Base-by-base conservation (phyloP, 2,888 invertebrate genomes). In the Euphydryas editha region DNA sequence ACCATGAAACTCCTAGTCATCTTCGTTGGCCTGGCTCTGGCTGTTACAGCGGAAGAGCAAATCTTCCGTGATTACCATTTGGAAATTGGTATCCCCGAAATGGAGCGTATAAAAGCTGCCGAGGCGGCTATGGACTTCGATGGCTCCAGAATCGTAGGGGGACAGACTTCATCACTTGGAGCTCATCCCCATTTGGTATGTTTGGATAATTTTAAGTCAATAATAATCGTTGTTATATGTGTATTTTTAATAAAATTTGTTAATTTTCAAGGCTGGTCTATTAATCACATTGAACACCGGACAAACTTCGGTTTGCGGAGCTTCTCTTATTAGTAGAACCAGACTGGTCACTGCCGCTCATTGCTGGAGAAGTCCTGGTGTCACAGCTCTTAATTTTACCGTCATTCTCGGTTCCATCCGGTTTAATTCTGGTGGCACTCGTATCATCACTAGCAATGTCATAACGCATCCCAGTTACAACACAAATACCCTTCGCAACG, bases 61-160 rank as follows among this genome's bases (percentile, higher is more conserved):
- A 72, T 78, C 36, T 55, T 37, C 7, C 36, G 67, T 20, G 46
- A 75, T 65, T 85, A 85, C 75, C 84, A 85, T 62, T 73, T 75
- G 21, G 71, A 72, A 7, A 68, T 78, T n/a, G 84, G 85, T 8
- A 78, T 85, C 30, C 72, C 75, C 0, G 73, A 76, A 54, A 82
- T 82, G 1, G 73, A 75, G 1, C 75, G 77, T 37, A 76, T 84
- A 68, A 72, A 67, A 65, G 68, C 68, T 3, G 66, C 64, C 0
- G 82, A 83, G 63, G 68, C 71, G 7, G 74, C 75, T 0, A 49
- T 65, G 11, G 76, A 78, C 62, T 76, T 77, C 62, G 76, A 76
- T 39, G 76, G 74, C 42, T 68, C 75, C n/a, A 80, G 81, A 65
- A 82, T 84, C 17, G 74, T 77, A 0, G 83, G 83, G 0, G 85